Base-by-base conservation (phyloP, 2,888 invertebrate species). In the Orchestes rusci region DNA sequence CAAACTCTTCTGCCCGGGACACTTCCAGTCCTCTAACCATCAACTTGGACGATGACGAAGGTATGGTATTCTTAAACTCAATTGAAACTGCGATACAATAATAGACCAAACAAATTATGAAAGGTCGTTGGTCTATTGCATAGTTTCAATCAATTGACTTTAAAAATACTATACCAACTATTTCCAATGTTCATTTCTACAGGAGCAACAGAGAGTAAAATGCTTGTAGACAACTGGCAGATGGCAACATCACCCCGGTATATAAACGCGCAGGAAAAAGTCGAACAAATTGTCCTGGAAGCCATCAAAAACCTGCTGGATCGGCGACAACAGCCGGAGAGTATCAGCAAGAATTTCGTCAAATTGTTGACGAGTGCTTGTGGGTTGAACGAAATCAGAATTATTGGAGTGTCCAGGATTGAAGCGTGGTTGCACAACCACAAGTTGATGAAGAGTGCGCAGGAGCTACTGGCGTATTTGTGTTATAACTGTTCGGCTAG, bases 371-470 rank as follows among this genome's bases (percentile, higher is more conserved):
- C 90, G 1, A 81, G 84, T 0, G 82, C 92, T 0, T 84, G 88
- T 53, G 95, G 96, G 0, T 79, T 93, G 45, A 80, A 81, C 0
- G 93, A 94, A 70, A 83, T 92, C 51, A 76, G 92, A 16, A 76
- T 83, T 59, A 77, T 85, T 39, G 82, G 86, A 0, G 82, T 85
- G 1, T 79, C 84, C 1, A 80, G 88, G 1, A 73, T 96, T 15
- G 96, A 96, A 66, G 79, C 85, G 56, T 96, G 95, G 95, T 73
- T 96, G 45, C 93, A 94, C 66, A 95, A 95, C 64, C 93, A 94
- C 48, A 97, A 96, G 74, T 70, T 94, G 40, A 87, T 89, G 73
- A 82, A 90, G 58, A 81, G 86, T 16, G 93, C 93, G 0, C 93
- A 94, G 66, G 96, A 96, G 68, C 68, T 97, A 40, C 70, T 97